Percentiles rank a stretch among this genome's conserved stretches.
These are phyloP conservation scores for Neotoma lepida DNA, from an alignment of 2,113 vertebrate genomes.

Conservation along the genomic window DNA sequence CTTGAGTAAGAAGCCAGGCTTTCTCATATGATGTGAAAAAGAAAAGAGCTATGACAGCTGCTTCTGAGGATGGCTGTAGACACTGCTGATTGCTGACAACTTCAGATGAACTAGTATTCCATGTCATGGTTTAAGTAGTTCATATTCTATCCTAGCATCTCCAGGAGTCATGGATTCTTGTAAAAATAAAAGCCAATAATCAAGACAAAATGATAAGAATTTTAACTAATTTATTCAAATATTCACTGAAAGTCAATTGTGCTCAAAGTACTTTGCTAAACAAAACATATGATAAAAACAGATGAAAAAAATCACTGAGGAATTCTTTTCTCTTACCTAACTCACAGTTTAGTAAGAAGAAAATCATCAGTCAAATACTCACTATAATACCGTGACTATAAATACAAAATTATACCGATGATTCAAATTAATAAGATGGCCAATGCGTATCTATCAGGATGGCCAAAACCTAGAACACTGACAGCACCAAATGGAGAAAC, in stretches of 20 bases:
- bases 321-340: background rate
- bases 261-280: background rate
- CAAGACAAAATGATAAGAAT: background rate
- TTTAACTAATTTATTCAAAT: background rate
- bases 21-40: constrained; percentile 34
- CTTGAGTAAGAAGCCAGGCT: constrained; percentile 53
- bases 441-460: background rate
- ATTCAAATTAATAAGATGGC: constrained; percentile 6
- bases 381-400: background rate
- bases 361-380: background rate
- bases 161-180: background rate
- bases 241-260: background rate
- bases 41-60: background rate
- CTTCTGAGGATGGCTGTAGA: background rate
- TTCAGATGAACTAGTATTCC: background rate
- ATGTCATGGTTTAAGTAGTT: background rate
- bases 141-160: background rate
- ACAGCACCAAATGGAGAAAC: background rate
- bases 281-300: background rate
- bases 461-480: background rate
- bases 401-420: constrained; percentile 20
- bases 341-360: background rate
- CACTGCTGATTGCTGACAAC: background rate
- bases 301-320: background rate
- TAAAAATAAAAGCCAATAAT: background rate